These are phyloP conservation scores for Pseudopipra pipra DNA, from an alignment of 2,113 vertebrate species.

Conservation along the genomic window DNA sequence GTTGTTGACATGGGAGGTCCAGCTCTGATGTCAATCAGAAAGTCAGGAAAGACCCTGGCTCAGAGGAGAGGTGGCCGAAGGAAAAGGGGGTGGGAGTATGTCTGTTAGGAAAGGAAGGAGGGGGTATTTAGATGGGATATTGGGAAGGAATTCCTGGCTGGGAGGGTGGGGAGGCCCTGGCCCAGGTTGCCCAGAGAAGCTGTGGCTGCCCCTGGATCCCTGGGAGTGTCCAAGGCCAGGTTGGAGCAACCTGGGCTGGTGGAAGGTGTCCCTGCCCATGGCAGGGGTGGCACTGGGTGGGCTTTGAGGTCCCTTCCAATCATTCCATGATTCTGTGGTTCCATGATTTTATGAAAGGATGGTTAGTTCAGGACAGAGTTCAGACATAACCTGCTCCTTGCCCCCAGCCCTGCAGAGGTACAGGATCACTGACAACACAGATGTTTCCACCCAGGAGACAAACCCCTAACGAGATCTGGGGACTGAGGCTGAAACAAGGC, in stretches of 20 bases:
- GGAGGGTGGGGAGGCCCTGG: background rate
- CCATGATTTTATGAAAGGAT: background rate
- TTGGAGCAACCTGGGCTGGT: background rate
- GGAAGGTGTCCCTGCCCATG: background rate
- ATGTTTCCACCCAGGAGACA: background rate
- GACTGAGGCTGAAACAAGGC: background rate
- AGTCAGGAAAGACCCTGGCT: background rate
- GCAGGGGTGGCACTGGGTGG: background rate
- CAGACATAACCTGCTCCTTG: background rate
- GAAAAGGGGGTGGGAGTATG: too few species aligned
- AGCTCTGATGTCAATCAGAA: background rate
- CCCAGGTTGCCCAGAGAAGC: background rate
- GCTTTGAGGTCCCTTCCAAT: rapidly evolving
- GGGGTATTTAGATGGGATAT: background rate
- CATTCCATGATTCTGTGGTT: background rate
- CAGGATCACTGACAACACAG: background rate
- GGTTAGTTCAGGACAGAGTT: background rate
- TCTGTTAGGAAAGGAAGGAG: background rate
- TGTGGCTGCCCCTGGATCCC: background rate
- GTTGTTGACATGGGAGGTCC: background rate
- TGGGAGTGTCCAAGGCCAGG: background rate
- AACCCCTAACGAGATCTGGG: background rate
- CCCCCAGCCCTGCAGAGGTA: rapidly evolving
- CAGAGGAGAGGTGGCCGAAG: background rate
- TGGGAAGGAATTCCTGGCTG: background rate